phyloP scores from a whole-genome alignment of 2,888 invertebrate genomes.

The Drosophila longiperda region DNA sequence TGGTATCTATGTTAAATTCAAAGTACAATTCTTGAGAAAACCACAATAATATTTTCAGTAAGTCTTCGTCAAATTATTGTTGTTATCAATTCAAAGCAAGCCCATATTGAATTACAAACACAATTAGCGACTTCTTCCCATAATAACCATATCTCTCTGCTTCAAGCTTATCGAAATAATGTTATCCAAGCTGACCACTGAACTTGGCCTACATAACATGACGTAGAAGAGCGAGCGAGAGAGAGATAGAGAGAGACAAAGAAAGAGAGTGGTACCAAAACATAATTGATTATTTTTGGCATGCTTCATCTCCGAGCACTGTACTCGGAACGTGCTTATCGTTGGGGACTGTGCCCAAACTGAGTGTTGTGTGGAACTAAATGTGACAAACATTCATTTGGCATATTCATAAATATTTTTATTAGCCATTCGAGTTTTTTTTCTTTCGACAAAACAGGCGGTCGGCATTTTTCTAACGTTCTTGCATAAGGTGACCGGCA shows the following conservation, averaged over 20 bases:
- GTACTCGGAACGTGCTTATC: conserved; percentile 59
- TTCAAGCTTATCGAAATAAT: conserved; percentile 31
- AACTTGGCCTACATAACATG: conserved; percentile 52
- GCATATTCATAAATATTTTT: conserved; percentile 47
- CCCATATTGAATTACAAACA: conserved; percentile 8
- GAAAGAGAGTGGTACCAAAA: background rate
- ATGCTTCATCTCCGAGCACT: conserved; percentile 16
- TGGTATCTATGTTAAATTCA: background rate
- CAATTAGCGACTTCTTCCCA: background rate
- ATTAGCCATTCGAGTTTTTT: conserved; percentile 35
- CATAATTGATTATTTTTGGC: conserved; percentile 17
- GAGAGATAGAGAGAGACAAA: background rate
- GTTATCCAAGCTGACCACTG: conserved; percentile 26
- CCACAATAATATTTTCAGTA: too few species aligned
- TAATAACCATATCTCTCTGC: conserved; percentile 17
- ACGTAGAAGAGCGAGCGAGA: background rate
- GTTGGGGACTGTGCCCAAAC: conserved; percentile 30
- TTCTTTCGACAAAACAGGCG: conserved; percentile 24
- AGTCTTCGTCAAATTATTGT: background rate
- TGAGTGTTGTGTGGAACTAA: conserved; percentile 18
- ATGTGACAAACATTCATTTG: conserved; percentile 48
- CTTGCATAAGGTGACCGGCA: conserved; percentile 14
- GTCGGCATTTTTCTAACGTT: conserved; percentile 15
- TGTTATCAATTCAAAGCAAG: background rate
- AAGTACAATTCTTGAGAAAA: background rate